phyloP scores from a whole-genome alignment of 2,888 invertebrate genomes.

The Poecilus cupreus region DNA sequence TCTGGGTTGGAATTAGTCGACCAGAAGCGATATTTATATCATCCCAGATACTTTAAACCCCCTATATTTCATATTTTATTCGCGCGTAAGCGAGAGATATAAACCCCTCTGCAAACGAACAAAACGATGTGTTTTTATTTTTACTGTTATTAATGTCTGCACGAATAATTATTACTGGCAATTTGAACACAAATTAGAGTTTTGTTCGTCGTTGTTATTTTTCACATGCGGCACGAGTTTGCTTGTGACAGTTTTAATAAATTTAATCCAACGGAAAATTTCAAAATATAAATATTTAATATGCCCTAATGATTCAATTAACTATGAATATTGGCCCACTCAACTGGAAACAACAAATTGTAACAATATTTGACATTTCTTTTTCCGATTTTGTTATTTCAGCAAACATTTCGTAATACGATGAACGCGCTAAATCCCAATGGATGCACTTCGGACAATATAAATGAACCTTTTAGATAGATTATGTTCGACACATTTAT shows the following conservation, averaged over 20 bases:
- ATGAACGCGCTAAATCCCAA: too few species aligned
- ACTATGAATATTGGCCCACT: too few species aligned
- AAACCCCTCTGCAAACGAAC: constrained; percentile 28
- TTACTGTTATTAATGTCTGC: constrained; percentile 35
- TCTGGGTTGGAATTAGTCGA: constrained; percentile 35
- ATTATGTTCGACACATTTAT: too few species aligned
- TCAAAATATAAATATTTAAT: constrained; percentile 19
- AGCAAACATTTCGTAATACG: too few species aligned
- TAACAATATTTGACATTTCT: not conserved
- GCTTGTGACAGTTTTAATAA: constrained; percentile 49
- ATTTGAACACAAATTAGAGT: constrained; percentile 53
- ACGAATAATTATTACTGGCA: constrained; percentile 32
- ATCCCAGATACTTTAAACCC: constrained; percentile 26
- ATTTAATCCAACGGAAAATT: constrained; percentile 39
- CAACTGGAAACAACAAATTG: not conserved
- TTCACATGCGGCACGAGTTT: constrained; percentile 42
- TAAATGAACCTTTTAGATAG: too few species aligned
- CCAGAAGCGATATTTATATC: constrained; percentile 42
- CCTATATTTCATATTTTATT: constrained; percentile 42
- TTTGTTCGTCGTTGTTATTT: constrained; percentile 35
- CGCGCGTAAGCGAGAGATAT: constrained; percentile 20
- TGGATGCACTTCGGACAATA: too few species aligned
- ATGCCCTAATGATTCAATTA: constrained; percentile 5
- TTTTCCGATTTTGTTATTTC: not conserved
- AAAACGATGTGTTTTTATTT: constrained; percentile 29